Conservation (phyloP, 2,888 invertebrate genomes). For the Fissipunctia ypsillon region DNA sequence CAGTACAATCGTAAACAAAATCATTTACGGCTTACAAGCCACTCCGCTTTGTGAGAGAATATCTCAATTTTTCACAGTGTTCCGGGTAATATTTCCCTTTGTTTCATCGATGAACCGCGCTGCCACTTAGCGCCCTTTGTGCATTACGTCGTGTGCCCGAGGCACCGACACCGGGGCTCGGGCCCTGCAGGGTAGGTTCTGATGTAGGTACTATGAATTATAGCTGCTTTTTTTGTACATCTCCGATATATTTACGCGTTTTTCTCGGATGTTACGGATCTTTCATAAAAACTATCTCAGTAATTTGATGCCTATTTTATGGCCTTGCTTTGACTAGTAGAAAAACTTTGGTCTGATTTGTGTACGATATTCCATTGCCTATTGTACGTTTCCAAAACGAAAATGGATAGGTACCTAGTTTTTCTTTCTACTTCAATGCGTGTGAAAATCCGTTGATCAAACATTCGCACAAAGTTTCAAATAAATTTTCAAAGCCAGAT, state of each 20-base stretch:
- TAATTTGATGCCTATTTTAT: conserved; percentile 24
- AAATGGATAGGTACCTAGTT: background rate
- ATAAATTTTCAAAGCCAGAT: conserved; percentile 14
- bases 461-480: conserved; percentile 7
- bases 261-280: conserved; percentile 23
- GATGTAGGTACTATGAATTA: conserved; percentile 56
- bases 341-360: background rate
- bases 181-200: conserved; percentile 23
- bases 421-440: background rate
- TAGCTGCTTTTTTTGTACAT: conserved; percentile 53
- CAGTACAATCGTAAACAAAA: conserved; percentile 67
- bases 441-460: conserved; percentile 6
- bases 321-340: background rate
- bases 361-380: background rate
- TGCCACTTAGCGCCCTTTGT: conserved; percentile 84
- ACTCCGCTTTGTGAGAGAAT: conserved; percentile 63
- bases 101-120: conserved; percentile 79
- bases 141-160: conserved; percentile 79
- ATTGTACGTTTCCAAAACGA: background rate
- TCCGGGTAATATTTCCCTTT: conserved; percentile 74
- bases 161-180: conserved; percentile 66
- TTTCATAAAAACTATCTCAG: conserved; percentile 36
- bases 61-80: conserved; percentile 70
- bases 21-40: conserved; percentile 66
- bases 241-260: conserved; percentile 44